These are phyloP conservation scores for Agrochola lota DNA, from an alignment of 2,888 invertebrate genomes.

Conservation along the genomic window DNA sequence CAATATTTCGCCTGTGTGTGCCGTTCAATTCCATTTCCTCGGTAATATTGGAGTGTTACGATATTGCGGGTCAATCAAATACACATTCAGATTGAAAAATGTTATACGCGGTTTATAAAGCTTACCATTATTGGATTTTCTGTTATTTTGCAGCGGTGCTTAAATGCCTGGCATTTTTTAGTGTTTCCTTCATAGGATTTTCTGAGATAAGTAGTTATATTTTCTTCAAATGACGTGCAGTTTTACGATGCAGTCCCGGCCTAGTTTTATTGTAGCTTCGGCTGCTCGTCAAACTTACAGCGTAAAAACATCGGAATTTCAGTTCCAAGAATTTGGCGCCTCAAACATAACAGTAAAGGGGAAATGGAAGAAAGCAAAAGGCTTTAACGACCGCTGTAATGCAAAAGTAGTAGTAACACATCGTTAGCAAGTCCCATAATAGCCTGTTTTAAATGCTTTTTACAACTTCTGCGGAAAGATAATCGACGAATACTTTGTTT, in stretches of 20 bases:
- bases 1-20: too few relatives aligned
- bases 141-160: slow-evolving; percentile 2
- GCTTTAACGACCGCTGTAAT: slow-evolving; percentile 36
- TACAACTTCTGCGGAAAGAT: slow-evolving; percentile 46
- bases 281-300: background rate
- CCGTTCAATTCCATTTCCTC: slow-evolving; percentile 54
- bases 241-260: background rate
- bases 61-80: slow-evolving; percentile 54
- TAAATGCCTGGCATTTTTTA: background rate
- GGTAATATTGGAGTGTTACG: slow-evolving; percentile 52
- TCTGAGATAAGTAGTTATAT: background rate
- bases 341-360: slow-evolving; percentile 30
- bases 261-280: background rate
- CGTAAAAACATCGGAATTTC: background rate
- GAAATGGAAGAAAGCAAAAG: slow-evolving; percentile 25
- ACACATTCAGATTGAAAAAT: slow-evolving; percentile 43
- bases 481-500: slow-evolving; percentile 33
- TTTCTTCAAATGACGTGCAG: background rate
- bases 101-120: slow-evolving; percentile 9
- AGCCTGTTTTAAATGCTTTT: slow-evolving; percentile 47
- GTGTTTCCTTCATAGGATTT: background rate
- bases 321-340: slow-evolving; percentile 25
- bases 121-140: slow-evolving; percentile 21
- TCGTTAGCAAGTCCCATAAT: slow-evolving; percentile 36
- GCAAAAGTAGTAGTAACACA: slow-evolving; percentile 30